Conservation (phyloP, 2,797 vertebrate species). For the Margarornis squamiger region DNA sequence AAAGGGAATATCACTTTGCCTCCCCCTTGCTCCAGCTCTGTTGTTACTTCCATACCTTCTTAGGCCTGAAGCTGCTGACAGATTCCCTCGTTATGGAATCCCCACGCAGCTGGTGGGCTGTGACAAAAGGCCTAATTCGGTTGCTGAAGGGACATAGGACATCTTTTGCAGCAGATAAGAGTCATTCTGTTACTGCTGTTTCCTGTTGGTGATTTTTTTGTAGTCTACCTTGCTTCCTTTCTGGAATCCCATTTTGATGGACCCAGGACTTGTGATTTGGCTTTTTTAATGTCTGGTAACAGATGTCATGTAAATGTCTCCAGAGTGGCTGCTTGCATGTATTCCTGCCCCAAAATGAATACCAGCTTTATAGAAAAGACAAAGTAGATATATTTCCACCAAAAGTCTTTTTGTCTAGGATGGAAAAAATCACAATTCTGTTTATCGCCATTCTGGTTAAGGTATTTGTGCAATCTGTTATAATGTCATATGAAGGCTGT, state of each 20-base stretch:
- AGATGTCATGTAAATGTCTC: not conserved
- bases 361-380: not conserved
- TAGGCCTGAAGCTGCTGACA: not conserved
- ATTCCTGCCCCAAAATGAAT: not conserved
- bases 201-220: rapidly evolving
- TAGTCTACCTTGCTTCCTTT: not conserved
- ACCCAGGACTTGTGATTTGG: not conserved
- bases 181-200: not conserved
- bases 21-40: rapidly evolving
- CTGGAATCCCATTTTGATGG: not conserved
- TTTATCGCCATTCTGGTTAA: not conserved
- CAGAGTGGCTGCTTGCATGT: not conserved
- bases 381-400: rapidly evolving
- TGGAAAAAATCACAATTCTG: not conserved
- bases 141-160: not conserved
- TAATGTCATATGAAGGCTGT: not conserved
- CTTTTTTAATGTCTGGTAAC: not conserved
- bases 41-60: rapidly evolving
- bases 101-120: not conserved
- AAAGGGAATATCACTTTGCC: rapidly evolving
- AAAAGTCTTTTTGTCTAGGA: rapidly evolving
- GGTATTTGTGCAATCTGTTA: not conserved
- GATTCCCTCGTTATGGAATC: rapidly evolving
- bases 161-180: not conserved
- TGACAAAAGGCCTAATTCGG: not conserved